Base-by-base conservation (phyloP, 1,140 invertebrate species). In the Drosophila albomicans region DNA sequence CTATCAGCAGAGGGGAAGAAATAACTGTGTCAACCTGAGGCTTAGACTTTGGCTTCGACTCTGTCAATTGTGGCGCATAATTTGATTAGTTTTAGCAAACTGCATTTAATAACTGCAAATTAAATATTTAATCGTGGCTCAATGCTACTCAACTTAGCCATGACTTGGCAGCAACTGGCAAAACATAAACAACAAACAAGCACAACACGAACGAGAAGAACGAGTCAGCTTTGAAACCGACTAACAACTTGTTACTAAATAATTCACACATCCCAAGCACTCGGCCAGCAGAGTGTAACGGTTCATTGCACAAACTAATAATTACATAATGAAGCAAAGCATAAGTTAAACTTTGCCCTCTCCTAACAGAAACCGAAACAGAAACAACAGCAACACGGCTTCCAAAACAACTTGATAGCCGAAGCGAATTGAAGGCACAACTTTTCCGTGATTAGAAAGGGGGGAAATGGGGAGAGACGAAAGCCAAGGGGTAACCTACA, bases 281-380 rank as follows among this genome's bases (percentile, higher is more conserved):
- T 32, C 13, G 61, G 65, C 63, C 66, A 62, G 75, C 78, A 76
- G 45, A 77, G 56, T 38, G 64, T 73, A 81, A 88, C 85, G 85
- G 85, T 88, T 88, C 81, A 89, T 81, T 89, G 85, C 75, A 81
- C 81, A 88, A 76, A 85, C 81, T 85, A 85, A 88, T 88, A 89
- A 88, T 89, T 89, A 89, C 85, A 88, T 84, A 81, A 88, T 88
- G 78, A 81, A 75, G 74, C 85, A 74, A 63, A 76, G 70, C 84
- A 79, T 63, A 76, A 76, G 77, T 63, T 69, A 41, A 88, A 87
- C 84, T 88, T 80, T 79, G 77, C 59, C 69, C 78, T 32, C 7
- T 25, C 20, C 20, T 25, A 25, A 20, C 57, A n/a, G 13, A 5
- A 7, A 35, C 30, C 15, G 13, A 20, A 20, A 48, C 54, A 20